Percentiles rank a stretch among this genome's conserved stretches.
Conservation (phyloP, 2,113 vertebrate genomes). For the Cromileptes altivelis region DNA sequence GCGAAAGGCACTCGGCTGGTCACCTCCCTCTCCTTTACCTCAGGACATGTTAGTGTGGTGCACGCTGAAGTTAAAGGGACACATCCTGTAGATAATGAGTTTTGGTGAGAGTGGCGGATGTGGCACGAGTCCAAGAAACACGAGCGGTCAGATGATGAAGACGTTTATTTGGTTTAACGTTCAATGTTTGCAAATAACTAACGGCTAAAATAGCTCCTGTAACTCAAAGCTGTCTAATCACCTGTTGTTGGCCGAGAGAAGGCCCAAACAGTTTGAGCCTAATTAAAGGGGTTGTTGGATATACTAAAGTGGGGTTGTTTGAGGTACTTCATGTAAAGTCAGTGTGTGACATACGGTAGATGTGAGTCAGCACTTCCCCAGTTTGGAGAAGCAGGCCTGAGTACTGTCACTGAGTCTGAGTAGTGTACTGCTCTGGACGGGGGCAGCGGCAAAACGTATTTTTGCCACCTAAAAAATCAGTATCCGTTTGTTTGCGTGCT, state of each 20-base stretch:
- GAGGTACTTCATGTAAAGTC: no score
- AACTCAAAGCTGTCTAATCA: not conserved
- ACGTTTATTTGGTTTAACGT: not conserved
- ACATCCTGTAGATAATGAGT: not conserved
- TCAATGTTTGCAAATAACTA: not conserved
- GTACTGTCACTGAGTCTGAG: not conserved
- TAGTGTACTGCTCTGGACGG: not conserved
- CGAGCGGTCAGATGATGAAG: not conserved
- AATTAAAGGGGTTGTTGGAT: not conserved
- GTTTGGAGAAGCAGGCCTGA: not conserved
- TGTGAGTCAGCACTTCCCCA: no score
- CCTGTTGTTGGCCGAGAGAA: not conserved
- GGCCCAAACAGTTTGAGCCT: not conserved
- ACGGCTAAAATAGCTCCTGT: not conserved
- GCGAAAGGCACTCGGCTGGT: slow-evolving; percentile 33
- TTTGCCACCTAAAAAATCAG: not conserved
- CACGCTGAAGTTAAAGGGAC: not conserved
- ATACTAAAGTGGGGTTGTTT: no score
- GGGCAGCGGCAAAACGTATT: not conserved
- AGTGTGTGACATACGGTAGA: no score
- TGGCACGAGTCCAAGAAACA: not conserved
- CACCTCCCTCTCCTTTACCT: slow-evolving; percentile 31
- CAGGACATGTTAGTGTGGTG: not conserved
- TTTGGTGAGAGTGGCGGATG: no score
- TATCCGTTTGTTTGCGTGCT: no score